These are phyloP conservation scores for Andrena marginata DNA, from an alignment of 2,888 invertebrate genomes.

Conservation along the genomic window DNA sequence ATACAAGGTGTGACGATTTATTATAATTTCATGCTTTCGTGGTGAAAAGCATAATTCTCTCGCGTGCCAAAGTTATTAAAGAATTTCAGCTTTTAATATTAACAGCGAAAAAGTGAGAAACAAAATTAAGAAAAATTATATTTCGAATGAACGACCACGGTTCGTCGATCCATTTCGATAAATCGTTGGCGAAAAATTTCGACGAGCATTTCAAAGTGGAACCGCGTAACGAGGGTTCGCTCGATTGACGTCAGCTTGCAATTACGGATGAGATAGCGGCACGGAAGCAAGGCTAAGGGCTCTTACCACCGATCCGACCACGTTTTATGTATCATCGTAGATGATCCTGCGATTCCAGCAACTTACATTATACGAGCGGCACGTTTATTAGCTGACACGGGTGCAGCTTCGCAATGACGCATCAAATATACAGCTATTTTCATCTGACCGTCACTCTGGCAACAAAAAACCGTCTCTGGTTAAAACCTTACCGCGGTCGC, in stretches of 20 bases:
- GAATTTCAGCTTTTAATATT: no score
- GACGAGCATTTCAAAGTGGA: background rate
- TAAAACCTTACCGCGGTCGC: conserved; percentile 32
- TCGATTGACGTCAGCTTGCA: conserved; percentile 64
- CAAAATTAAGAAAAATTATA: no score
- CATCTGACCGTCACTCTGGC: conserved; percentile 57
- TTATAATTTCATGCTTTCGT: no score
- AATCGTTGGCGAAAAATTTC: background rate
- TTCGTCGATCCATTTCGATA: no score
- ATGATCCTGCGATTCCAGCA: conserved; percentile 58
- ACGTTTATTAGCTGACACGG: conserved; percentile 51
- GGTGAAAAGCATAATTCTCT: no score
- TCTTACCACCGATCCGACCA: conserved; percentile 49
- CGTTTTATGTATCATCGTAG: conserved; percentile 61
- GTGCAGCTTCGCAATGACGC: conserved; percentile 67
- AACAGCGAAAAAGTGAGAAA: no score
- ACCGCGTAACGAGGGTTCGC: conserved; percentile 22
- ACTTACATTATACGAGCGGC: conserved; percentile 64
- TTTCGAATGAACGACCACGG: no score
- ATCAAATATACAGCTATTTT: conserved; percentile 71
- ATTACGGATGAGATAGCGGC: conserved; percentile 70
- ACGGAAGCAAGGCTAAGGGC: conserved; percentile 72
- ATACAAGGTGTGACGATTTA: no score
- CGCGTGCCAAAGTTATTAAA: no score
- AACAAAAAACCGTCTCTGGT: conserved; percentile 60